phyloP scores from a whole-genome alignment of 2,888 invertebrate genomes.

The Ischnura elegans region DNA sequence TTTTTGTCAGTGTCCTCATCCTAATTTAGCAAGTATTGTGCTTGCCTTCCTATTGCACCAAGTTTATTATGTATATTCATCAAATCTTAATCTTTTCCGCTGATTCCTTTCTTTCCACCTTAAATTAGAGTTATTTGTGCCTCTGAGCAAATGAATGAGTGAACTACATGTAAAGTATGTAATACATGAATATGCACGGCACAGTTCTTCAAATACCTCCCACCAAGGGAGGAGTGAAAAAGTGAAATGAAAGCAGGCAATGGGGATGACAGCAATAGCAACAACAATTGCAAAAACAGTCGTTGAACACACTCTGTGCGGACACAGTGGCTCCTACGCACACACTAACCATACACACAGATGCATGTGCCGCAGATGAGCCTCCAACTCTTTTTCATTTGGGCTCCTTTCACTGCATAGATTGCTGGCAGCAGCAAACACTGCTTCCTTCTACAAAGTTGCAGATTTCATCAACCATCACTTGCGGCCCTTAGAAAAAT shows the following conservation, averaged over 20 bases:
- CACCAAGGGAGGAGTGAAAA: slow-evolving; percentile 32
- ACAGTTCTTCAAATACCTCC: slow-evolving; percentile 18
- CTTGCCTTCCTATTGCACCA: too few species aligned
- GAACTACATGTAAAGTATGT: too few species aligned
- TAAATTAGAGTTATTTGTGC: too few species aligned
- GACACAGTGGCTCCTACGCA: background rate
- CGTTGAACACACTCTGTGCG: background rate
- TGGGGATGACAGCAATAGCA: background rate
- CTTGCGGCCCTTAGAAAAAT: slow-evolving; percentile 55
- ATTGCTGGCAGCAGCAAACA: background rate
- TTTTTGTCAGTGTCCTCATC: too few species aligned
- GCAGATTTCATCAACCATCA: background rate
- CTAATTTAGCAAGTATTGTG: too few species aligned
- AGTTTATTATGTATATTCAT: too few species aligned
- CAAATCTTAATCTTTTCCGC: too few species aligned
- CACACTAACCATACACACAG: background rate
- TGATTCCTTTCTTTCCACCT: too few species aligned
- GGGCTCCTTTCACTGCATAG: background rate
- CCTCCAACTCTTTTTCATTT: background rate
- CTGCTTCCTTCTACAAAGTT: background rate
- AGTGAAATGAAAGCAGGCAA: slow-evolving; percentile 29
- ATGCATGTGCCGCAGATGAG: background rate
- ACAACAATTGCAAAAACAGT: background rate
- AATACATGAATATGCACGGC: slow-evolving; percentile 54
- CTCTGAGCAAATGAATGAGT: too few species aligned